Percentiles rank a stretch among this genome's conserved stretches.
phyloP scores from a whole-genome alignment of 2,888 invertebrate genomes.

The Bombylius major region DNA sequence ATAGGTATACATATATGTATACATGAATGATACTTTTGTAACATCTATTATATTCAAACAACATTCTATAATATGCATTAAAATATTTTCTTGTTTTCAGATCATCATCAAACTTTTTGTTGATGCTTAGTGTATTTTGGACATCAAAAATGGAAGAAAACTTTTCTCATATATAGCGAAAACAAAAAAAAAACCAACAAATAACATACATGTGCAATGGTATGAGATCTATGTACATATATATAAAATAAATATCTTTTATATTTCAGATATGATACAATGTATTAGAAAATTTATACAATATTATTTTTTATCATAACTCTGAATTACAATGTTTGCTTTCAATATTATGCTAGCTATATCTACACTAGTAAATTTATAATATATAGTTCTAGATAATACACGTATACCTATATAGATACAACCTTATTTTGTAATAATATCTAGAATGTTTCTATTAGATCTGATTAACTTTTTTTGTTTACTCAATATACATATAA shows the following conservation, averaged over 20 bases:
- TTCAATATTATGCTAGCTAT: too few relatives aligned
- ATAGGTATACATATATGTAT: too few relatives aligned
- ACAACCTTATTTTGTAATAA: neutral
- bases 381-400: too few relatives aligned
- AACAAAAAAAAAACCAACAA: too few relatives aligned
- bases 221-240: neutral
- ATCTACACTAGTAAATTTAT: too few relatives aligned
- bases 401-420: too few relatives aligned
- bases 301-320: too few relatives aligned
- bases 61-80: neutral
- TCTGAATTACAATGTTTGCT: too few relatives aligned
- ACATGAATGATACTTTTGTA: neutral
- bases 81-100: neutral
- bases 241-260: too few relatives aligned
- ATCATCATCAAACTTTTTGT: neutral
- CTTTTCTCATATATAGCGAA: neutral
- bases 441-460: neutral
- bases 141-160: neutral
- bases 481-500: neutral
- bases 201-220: neutral
- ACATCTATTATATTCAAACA: neutral
- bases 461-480: conserved; percentile 8
- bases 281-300: too few relatives aligned
- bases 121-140: neutral
- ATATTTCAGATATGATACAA: too few relatives aligned